Evolutionary conservation across 2,888 invertebrate species (phyloP), one percentile per base, ranked within the genome.

Genomic region (Dromius quadrimaculatus): DNA sequence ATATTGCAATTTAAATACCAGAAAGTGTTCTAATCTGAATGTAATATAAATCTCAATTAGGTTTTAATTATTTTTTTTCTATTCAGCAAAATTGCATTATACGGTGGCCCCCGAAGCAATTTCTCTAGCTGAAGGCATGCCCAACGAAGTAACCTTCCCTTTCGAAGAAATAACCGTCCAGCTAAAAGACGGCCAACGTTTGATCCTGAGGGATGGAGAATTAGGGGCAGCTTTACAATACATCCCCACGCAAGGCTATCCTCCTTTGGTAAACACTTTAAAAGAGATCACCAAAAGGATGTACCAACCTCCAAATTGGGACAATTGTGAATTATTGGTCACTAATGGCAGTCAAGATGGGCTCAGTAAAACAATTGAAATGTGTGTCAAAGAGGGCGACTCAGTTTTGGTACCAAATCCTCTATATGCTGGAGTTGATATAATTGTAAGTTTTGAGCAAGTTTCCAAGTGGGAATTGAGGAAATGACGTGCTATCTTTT

Each of bases 291-390:
- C 90, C 76, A 80, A 84, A 50, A 82, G 84, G 54, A 80, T 88
- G 8, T 93, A 93, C 78, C 84, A 86, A 0, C 91, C 92, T 0
- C 92, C 92, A 0, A 80, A 85, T 2, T 85, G 87, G 85, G 82
- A 86, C 1, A 83, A 86, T 1, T 84, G 87, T 1, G 89, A 90
- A 71, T 79, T 92, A 0, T 80, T 91, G 34, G 84, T 93, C 20
- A 91, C 91, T 2, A 87, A 88, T 74, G 94, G 93, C 1, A 88
- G 91, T 19, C 93, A 92, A 80, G 92, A 93, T 78, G 93, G 90
- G 3, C 86, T 93, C 71, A 89, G 90, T 81, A 91, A 90, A 81
- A 85, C 89, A 45, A 84, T 92, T 38, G 92, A 93, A 76, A 86
- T 92, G 81, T 81, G 90, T 66, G 79, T 93, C n/a, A 86, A 87